Evolutionary conservation across 2,113 vertebrate genomes (phyloP).

Genomic region (Campylomormyrus numenius): DNA sequence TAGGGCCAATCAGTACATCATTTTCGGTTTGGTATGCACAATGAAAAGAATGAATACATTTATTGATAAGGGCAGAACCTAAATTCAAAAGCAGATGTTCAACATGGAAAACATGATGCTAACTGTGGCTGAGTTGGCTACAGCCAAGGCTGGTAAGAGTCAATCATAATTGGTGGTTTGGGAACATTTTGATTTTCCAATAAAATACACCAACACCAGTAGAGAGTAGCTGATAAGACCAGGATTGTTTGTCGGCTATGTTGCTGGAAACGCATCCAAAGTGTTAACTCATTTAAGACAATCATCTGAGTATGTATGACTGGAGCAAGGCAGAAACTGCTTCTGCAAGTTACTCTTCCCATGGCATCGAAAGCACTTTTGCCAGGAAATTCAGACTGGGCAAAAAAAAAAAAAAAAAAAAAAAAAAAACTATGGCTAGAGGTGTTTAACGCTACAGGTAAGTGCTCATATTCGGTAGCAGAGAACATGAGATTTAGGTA

Average conservation of each 20-base stretch:
- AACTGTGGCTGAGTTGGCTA: background rate
- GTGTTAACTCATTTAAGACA: background rate
- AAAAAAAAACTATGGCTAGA: background rate
- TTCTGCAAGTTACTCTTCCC: background rate
- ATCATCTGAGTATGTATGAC: background rate
- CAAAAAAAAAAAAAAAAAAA: background rate
- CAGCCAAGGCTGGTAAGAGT: background rate
- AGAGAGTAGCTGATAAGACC: background rate
- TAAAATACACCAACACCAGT: background rate
- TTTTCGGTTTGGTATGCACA: background rate
- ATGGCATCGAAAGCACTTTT: background rate
- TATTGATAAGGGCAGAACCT: background rate
- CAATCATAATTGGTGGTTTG: background rate
- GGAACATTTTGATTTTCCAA: background rate
- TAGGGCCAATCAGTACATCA: background rate
- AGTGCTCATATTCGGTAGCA: background rate
- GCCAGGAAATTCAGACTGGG: background rate
- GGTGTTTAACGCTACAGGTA: background rate
- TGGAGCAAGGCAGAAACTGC: background rate
- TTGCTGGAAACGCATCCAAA: background rate
- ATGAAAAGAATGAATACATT: background rate
- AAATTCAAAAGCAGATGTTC: background rate
- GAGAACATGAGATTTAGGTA: background rate
- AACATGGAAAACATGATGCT: background rate
- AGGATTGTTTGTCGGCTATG: background rate